phyloP scores from a whole-genome alignment of 2,113 vertebrate species.

The Syrrhaptes paradoxus region DNA sequence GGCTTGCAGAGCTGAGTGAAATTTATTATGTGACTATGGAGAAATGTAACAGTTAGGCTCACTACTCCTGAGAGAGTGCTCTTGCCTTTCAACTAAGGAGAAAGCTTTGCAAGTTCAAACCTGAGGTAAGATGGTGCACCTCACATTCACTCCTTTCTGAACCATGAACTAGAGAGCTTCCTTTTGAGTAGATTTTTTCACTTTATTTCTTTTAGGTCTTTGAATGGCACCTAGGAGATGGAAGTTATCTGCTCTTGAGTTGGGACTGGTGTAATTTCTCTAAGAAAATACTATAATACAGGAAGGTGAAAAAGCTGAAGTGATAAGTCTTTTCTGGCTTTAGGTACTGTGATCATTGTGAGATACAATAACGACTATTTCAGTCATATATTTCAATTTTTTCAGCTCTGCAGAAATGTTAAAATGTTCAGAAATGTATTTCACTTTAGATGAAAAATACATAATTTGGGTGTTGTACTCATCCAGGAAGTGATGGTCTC shows the following conservation, averaged over 20 bases:
- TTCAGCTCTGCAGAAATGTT: background rate
- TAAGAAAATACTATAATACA: background rate
- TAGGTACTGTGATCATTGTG: background rate
- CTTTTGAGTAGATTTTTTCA: background rate
- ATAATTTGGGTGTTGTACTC: background rate
- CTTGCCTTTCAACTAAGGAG: conserved; percentile 22
- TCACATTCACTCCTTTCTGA: background rate
- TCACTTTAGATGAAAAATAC: background rate
- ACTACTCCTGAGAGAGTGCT: background rate
- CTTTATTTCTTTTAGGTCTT: conserved; percentile 3
- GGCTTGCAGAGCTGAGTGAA: background rate
- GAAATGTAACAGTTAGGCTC: background rate
- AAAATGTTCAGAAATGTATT: background rate
- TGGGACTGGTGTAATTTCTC: background rate
- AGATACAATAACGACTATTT: background rate
- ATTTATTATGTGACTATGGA: conserved; percentile 20
- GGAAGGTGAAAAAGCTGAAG: background rate
- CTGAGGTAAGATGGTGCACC: background rate
- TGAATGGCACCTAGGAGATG: background rate
- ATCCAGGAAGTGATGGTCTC: background rate
- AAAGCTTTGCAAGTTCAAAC: background rate
- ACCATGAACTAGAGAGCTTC: background rate
- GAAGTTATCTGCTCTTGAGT: background rate
- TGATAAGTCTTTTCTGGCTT: background rate
- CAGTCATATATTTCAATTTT: background rate